Evolutionary conservation across 1,140 invertebrate species (phyloP).

Genomic region (Diorhabda sublineata): DNA sequence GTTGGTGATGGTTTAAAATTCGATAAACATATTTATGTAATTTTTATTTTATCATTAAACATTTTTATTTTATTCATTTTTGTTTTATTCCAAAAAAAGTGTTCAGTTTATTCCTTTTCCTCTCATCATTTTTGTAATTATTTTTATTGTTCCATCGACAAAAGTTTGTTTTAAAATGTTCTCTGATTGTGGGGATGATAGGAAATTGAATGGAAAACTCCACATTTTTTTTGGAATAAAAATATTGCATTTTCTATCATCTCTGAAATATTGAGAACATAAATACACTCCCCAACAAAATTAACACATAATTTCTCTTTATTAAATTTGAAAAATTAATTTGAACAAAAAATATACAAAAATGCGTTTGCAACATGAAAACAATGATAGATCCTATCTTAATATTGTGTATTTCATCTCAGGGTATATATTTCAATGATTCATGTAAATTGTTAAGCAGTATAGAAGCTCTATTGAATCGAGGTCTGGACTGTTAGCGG

Average conservation of each 20-base stretch:
- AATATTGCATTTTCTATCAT: not conserved
- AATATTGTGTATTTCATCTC: no score
- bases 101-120: not conserved
- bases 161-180: not conserved
- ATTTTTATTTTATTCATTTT: not conserved
- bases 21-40: not conserved
- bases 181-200: not conserved
- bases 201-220: not conserved
- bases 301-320: no score
- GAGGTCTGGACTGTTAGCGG: no score
- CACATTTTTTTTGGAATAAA: not conserved
- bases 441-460: no score
- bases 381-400: no score
- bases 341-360: no score
- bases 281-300: no score
- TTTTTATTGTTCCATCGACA: not conserved
- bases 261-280: not conserved
- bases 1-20: not conserved
- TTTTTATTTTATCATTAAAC: not conserved
- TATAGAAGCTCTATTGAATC: no score
- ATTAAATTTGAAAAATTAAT: no score
- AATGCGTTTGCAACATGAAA: no score
- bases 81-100: not conserved
- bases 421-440: no score
- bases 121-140: not conserved